phyloP scores from a whole-genome alignment of 1,140 invertebrate genomes.

The Euwallacea similis region DNA sequence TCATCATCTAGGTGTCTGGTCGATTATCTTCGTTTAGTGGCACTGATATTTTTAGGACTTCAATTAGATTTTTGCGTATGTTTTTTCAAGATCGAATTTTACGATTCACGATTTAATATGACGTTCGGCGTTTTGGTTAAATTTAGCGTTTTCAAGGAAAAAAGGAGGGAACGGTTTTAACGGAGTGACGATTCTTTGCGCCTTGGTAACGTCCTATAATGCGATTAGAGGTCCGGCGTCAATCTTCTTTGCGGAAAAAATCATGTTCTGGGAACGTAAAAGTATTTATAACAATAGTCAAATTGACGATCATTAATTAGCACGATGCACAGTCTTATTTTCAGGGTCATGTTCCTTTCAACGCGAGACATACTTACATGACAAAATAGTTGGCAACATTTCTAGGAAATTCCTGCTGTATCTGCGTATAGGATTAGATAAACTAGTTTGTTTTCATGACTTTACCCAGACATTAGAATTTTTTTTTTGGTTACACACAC shows the following conservation, averaged over 20 bases:
- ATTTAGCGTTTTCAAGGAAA: constrained; percentile 7
- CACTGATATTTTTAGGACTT: constrained; percentile 7
- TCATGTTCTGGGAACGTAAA: not conserved
- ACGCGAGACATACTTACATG: not conserved
- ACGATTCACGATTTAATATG: constrained; percentile 13
- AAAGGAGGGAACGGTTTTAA: not conserved
- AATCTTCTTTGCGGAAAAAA: not conserved
- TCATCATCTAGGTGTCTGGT: not conserved
- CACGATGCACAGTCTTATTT: not conserved
- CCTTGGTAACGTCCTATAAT: constrained; percentile 3
- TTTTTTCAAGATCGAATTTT: constrained; percentile 17
- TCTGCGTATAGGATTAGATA: not conserved
- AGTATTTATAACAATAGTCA: constrained; percentile 7
- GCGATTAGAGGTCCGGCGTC: not conserved
- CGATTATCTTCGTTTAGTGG: constrained; percentile 1
- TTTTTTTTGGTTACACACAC: no score
- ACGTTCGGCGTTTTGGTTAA: constrained; percentile 4
- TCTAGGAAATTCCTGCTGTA: constrained; percentile 3
- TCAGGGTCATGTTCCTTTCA: constrained; percentile 13
- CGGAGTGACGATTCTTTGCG: not conserved
- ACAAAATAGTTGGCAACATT: constrained; percentile 13
- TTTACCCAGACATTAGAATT: no score
- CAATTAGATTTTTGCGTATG: constrained; percentile 21
- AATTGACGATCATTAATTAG: not conserved
- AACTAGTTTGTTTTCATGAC: constrained; percentile 2